phyloP scores from a whole-genome alignment of 2,888 invertebrate genomes.

The Alitta virens region DNA sequence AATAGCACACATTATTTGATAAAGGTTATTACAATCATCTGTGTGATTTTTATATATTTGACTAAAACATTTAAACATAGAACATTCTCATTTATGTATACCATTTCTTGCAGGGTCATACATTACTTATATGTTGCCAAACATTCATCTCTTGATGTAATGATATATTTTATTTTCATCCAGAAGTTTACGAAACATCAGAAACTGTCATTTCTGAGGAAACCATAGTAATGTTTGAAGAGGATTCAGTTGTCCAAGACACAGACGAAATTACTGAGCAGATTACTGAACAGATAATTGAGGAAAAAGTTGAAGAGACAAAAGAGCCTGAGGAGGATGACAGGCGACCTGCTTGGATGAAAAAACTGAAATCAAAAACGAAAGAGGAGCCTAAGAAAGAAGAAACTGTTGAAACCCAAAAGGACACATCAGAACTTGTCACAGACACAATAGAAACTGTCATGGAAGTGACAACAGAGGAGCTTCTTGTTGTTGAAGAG shows the following conservation, averaged over 20 bases:
- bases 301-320: neutral
- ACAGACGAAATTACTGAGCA: neutral
- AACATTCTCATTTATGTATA: too few relatives aligned
- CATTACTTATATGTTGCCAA: too few relatives aligned
- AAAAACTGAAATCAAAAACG: neutral
- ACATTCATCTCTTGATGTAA: too few relatives aligned
- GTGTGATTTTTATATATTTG: too few relatives aligned
- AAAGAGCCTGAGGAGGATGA: neutral
- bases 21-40: too few relatives aligned
- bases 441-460: too few relatives aligned
- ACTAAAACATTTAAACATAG: too few relatives aligned
- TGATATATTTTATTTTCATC: too few relatives aligned
- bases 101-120: too few relatives aligned
- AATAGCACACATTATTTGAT: too few relatives aligned
- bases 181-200: neutral
- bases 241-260: neutral
- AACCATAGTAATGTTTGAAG: neutral
- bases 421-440: too few relatives aligned
- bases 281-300: neutral
- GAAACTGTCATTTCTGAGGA: neutral
- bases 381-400: neutral
- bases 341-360: neutral
- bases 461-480: neutral
- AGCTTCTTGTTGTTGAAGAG: neutral
- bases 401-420: too few relatives aligned